These are phyloP conservation scores for Nasonia vitripennis DNA, from an alignment of 1,140 invertebrate genomes.

Conservation along the genomic window DNA sequence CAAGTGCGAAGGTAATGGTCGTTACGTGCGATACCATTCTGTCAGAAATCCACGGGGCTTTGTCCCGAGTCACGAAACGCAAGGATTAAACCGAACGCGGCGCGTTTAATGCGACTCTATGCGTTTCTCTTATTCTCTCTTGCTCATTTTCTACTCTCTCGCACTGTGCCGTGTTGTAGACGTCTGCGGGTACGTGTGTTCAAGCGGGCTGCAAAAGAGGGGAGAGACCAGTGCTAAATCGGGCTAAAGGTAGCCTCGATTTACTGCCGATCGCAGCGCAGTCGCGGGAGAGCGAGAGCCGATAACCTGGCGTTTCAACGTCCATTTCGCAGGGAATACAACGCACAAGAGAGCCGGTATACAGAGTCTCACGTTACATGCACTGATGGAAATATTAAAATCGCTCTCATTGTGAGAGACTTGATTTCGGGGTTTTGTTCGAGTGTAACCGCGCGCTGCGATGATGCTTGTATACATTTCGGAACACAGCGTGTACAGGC, in stretches of 20 bases:
- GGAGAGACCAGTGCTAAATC: neutral
- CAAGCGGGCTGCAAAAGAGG: too few species aligned
- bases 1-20: constrained; percentile 72
- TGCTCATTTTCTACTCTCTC: neutral
- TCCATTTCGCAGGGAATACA: neutral
- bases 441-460: neutral
- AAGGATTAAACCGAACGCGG: constrained; percentile 70
- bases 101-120: constrained; percentile 67
- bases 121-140: constrained; percentile 36
- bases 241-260: neutral
- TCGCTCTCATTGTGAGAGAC: neutral
- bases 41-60: constrained; percentile 75
- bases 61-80: constrained; percentile 74
- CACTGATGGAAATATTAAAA: neutral
- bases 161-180: neutral
- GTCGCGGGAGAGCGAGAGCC: neutral
- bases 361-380: neutral
- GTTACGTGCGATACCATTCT: constrained; percentile 74
- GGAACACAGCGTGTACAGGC: neutral
- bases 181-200: neutral
- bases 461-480: neutral
- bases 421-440: neutral
- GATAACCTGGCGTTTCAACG: constrained; percentile 15
- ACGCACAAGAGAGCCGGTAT: neutral
- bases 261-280: neutral